Evolutionary conservation across 2,113 vertebrate genomes (phyloP).

Genomic region (Dryoscopus gambensis): DNA sequence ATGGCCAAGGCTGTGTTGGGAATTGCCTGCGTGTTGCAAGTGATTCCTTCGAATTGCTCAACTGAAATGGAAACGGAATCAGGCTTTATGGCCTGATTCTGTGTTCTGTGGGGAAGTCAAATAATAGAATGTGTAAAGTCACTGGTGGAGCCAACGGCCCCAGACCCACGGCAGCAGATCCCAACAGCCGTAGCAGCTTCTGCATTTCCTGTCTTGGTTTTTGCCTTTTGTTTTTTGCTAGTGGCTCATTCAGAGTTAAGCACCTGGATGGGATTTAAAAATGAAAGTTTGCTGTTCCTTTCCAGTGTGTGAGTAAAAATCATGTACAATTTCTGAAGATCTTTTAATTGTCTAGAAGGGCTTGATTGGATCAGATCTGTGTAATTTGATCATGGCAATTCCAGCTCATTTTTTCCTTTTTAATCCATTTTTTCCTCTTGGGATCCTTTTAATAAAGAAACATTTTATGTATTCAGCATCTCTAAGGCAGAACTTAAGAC

Average conservation of each 20-base stretch:
- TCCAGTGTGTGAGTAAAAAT: background rate
- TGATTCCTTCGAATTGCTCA: fast-evolving
- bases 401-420: background rate
- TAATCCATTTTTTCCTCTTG: background rate
- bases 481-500: background rate
- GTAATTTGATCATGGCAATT: background rate
- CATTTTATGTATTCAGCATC: background rate
- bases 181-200: background rate
- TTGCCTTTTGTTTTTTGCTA: background rate
- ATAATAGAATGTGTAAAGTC: background rate
- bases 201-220: background rate
- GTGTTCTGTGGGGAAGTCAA: background rate
- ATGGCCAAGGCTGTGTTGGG: background rate
- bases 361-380: background rate
- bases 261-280: background rate
- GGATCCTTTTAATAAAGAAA: background rate
- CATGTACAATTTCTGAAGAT: fast-evolving
- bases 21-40: background rate
- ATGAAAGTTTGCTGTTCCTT: background rate
- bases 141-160: background rate
- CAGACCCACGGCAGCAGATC: background rate
- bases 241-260: background rate
- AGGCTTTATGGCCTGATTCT: background rate
- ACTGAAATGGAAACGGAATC: background rate
- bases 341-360: background rate